Evolutionary conservation across 1,140 invertebrate species (phyloP).

Genomic region (Scylla paramamosain): DNA sequence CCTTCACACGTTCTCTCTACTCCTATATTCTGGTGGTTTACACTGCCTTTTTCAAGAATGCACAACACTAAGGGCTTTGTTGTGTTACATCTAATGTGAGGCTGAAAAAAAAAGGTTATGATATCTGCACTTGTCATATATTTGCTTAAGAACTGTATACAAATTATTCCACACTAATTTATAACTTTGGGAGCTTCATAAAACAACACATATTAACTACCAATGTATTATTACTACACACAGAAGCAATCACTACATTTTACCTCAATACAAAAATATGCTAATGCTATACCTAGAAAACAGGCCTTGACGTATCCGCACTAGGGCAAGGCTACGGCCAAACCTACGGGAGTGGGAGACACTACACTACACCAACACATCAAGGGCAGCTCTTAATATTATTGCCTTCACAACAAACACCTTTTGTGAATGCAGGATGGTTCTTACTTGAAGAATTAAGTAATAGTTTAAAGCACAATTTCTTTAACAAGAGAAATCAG

Average conservation of each 20-base stretch:
- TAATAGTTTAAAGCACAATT: slow-evolving; percentile 31
- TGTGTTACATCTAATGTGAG: background rate
- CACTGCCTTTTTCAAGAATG: too few species aligned
- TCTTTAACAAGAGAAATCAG: background rate
- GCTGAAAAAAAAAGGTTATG: background rate
- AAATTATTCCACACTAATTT: slow-evolving; percentile 5
- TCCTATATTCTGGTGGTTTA: too few species aligned
- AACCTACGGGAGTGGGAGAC: background rate
- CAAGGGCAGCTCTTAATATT: slow-evolving; percentile 5
- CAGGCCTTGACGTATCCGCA: background rate
- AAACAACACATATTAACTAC: slow-evolving; percentile 39
- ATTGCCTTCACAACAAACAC: background rate
- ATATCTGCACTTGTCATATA: background rate
- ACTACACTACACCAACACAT: slow-evolving; percentile 42
- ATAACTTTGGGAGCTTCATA: background rate
- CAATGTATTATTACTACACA: slow-evolving; percentile 58
- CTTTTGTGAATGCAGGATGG: slow-evolving; percentile 9
- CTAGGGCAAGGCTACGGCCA: background rate
- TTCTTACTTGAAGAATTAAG: background rate
- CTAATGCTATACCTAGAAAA: slow-evolving; percentile 50
- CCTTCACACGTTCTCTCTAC: too few species aligned
- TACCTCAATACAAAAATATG: slow-evolving; percentile 66
- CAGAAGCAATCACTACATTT: slow-evolving; percentile 46
- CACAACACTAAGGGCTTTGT: too few species aligned
- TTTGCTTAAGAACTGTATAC: slow-evolving; percentile 5